phyloP scores from a whole-genome alignment of 2,113 vertebrate species.

The Hyla sarda region DNA sequence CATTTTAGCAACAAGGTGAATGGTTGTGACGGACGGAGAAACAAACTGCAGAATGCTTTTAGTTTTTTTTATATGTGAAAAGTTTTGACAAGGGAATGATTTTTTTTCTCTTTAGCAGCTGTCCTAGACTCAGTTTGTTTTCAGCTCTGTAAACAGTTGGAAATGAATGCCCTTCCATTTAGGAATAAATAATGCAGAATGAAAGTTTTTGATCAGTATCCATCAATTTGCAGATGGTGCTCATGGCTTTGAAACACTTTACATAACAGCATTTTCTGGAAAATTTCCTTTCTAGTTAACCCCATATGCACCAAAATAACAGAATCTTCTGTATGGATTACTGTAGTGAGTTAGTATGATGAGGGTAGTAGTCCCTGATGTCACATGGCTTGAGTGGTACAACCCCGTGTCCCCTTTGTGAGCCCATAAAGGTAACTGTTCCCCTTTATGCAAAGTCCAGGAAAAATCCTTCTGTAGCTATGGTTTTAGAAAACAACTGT shows the following conservation, averaged over 20 bases:
- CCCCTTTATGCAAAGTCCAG: no score
- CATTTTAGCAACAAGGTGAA: conserved; percentile 21
- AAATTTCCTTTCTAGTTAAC: conserved; percentile 33
- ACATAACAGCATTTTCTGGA: conserved; percentile 40
- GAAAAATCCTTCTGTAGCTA: no score
- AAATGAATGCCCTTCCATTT: conserved; percentile 49
- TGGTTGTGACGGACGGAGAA: neutral
- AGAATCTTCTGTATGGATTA: neutral
- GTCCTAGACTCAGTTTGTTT: conserved; percentile 32
- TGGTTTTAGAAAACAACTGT: no score
- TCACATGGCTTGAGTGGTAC: no score
- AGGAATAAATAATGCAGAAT: conserved; percentile 54
- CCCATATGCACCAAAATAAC: neutral
- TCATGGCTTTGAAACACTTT: conserved; percentile 50
- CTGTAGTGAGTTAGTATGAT: neutral
- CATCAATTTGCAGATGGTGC: conserved; percentile 58
- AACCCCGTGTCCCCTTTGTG: no score
- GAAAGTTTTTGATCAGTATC: conserved; percentile 58
- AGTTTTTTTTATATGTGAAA: neutral
- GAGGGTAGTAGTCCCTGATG: no score
- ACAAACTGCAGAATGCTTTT: neutral
- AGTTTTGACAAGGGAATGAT: neutral
- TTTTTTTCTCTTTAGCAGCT: conserved; percentile 31
- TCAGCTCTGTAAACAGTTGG: conserved; percentile 38
- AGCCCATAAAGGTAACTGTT: no score